phyloP scores from a whole-genome alignment of 2,888 invertebrate genomes.

The Lepetodrilus schrolli region DNA sequence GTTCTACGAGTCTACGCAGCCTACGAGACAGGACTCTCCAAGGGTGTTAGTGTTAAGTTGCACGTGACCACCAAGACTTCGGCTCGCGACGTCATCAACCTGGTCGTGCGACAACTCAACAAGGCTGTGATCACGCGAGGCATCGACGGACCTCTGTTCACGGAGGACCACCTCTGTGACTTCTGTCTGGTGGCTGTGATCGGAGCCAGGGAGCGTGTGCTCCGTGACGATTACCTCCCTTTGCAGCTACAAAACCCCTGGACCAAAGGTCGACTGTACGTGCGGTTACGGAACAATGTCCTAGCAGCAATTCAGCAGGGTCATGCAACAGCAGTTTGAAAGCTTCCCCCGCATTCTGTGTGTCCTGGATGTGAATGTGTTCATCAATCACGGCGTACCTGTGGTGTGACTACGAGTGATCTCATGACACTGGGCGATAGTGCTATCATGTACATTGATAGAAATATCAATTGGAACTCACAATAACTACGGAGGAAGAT shows the following conservation, averaged over 20 bases:
- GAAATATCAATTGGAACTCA: too few relatives aligned
- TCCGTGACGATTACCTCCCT: slow-evolving; percentile 94
- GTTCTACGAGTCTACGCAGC: slow-evolving; percentile 92
- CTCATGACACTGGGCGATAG: neutral
- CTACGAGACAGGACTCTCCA: slow-evolving; percentile 94
- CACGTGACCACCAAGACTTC: slow-evolving; percentile 95
- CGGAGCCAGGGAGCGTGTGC: slow-evolving; percentile 93
- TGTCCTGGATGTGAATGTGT: neutral
- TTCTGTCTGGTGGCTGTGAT: slow-evolving; percentile 97
- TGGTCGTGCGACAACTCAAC: slow-evolving; percentile 95
- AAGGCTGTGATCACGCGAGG: slow-evolving; percentile 65
- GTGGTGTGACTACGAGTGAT: neutral
- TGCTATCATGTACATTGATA: neutral
- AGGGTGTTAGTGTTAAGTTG: slow-evolving; percentile 92
- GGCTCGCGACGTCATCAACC: slow-evolving; percentile 93
- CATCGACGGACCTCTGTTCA: slow-evolving; percentile 85
- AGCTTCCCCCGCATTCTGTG: neutral
- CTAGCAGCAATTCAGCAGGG: slow-evolving; percentile 75
- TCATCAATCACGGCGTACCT: neutral
- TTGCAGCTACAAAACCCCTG: slow-evolving; percentile 95
- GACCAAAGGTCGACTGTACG: slow-evolving; percentile 94
- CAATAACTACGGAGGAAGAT: neutral
- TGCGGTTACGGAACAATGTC: slow-evolving; percentile 87
- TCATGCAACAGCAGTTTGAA: slow-evolving; percentile 75
- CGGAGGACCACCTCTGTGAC: slow-evolving; percentile 85